These are phyloP conservation scores for Xestia xanthographa DNA, from an alignment of 2,888 invertebrate species.

Conservation along the genomic window DNA sequence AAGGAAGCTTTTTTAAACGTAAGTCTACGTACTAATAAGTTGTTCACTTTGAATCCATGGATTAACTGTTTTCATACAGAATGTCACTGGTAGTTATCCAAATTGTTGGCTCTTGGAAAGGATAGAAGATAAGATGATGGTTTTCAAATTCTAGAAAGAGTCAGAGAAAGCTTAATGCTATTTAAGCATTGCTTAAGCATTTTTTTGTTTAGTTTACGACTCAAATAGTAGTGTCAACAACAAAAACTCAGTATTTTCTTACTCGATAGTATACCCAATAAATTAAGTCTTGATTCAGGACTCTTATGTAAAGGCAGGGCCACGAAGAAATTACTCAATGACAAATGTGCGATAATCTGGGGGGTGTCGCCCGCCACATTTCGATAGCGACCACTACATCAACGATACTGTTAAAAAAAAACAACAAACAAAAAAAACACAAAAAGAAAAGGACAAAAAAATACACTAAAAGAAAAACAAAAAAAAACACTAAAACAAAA, in stretches of 20 bases:
- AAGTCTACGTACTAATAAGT: conserved; percentile 56
- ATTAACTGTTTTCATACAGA: not conserved
- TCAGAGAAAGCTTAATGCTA: not conserved
- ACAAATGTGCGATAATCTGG: not conserved
- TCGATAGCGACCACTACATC: not conserved
- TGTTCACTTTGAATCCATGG: not conserved
- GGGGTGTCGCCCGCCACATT: too few species aligned
- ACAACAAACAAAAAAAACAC: too few species aligned
- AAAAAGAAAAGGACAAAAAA: too few species aligned
- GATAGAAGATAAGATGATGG: not conserved
- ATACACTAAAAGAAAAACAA: too few species aligned
- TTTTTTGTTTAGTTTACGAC: not conserved
- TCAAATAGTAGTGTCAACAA: not conserved
- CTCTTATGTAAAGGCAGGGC: not conserved
- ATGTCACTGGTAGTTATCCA: not conserved
- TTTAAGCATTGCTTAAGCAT: not conserved
- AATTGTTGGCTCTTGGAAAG: not conserved
- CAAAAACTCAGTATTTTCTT: not conserved
- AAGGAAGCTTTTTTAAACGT: conserved; percentile 73
- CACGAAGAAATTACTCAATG: not conserved
- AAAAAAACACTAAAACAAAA: too few species aligned
- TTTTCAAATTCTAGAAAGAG: not conserved
- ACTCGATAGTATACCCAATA: not conserved
- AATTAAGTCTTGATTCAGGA: not conserved
- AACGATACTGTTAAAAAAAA: not conserved